phyloP scores from a whole-genome alignment of 2,888 invertebrate species.

The Fragum whitleyi region DNA sequence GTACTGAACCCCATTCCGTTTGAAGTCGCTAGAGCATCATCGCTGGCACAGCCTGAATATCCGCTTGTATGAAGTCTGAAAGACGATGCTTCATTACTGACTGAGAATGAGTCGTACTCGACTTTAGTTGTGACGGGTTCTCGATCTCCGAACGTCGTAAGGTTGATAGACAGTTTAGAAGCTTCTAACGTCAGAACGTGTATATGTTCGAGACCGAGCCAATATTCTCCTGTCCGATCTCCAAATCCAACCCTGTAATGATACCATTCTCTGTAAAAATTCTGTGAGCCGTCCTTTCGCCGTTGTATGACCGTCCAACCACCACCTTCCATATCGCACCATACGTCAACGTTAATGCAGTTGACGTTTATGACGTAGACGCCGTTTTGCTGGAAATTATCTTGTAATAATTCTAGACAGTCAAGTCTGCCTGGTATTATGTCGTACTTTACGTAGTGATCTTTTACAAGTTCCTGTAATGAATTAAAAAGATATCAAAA shows the following conservation, averaged over 20 bases:
- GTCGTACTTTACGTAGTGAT: background rate
- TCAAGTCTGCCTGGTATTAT: background rate
- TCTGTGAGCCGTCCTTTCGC: background rate
- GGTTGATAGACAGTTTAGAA: background rate
- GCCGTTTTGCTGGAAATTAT: background rate
- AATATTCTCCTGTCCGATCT: background rate
- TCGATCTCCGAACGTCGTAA: background rate
- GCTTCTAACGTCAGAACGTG: background rate
- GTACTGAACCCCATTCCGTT: background rate
- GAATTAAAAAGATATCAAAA: no score
- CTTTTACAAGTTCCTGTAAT: background rate
- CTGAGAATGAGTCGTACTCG: background rate
- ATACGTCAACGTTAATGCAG: background rate
- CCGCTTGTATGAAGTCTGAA: background rate
- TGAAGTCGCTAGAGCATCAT: background rate
- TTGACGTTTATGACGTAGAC: background rate
- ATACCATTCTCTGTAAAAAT: background rate
- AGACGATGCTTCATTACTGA: background rate
- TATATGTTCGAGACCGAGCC: background rate
- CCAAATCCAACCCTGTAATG: background rate
- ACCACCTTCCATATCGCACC: background rate
- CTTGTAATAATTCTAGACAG: background rate
- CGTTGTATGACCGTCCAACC: background rate
- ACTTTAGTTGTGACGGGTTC: background rate
- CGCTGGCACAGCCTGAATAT: background rate